Conservation (phyloP, 1,140 invertebrate genomes). For the Monomorium pharaonis region DNA sequence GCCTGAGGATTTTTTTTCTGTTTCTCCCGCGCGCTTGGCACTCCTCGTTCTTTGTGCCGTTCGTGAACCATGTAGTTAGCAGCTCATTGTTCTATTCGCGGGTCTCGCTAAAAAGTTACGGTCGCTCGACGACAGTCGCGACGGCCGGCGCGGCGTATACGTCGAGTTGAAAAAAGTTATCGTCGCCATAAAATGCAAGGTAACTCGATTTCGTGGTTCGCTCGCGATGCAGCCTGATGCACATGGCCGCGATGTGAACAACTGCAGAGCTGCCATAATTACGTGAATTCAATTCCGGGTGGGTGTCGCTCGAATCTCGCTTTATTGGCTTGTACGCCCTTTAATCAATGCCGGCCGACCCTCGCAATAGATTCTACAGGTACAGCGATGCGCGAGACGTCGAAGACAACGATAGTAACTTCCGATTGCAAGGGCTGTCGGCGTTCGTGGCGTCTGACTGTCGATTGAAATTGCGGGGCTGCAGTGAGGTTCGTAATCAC, state of each 20-base stretch:
- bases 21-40: not conserved
- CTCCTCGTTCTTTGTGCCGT: not conserved
- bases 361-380: slow-evolving; percentile 37
- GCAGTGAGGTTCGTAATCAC: slow-evolving; percentile 50
- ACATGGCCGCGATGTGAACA: not conserved
- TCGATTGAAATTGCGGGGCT: slow-evolving; percentile 47
- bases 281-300: slow-evolving; percentile 36
- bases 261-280: slow-evolving; percentile 52
- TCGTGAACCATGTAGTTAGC: slow-evolving; percentile 25
- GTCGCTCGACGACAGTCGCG: not conserved
- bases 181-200: not conserved
- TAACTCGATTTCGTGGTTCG: slow-evolving; percentile 7
- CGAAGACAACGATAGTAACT: slow-evolving; percentile 50
- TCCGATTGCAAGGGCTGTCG: slow-evolving; percentile 26
- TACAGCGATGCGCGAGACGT: slow-evolving; percentile 40
- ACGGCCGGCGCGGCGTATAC: too few species aligned
- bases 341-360: slow-evolving; percentile 63
- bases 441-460: slow-evolving; percentile 40
- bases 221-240: not conserved
- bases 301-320: slow-evolving; percentile 12
- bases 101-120: slow-evolving; percentile 44
- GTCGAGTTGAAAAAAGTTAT: slow-evolving; percentile 40
- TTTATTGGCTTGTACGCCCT: slow-evolving; percentile 64
- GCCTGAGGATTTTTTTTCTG: slow-evolving; percentile 33
- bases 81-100: slow-evolving; percentile 19